Evolutionary conservation across 2,888 invertebrate species (phyloP), one percentile per base, ranked within the genome.

Genomic region (Drosophila seclusa): DNA sequence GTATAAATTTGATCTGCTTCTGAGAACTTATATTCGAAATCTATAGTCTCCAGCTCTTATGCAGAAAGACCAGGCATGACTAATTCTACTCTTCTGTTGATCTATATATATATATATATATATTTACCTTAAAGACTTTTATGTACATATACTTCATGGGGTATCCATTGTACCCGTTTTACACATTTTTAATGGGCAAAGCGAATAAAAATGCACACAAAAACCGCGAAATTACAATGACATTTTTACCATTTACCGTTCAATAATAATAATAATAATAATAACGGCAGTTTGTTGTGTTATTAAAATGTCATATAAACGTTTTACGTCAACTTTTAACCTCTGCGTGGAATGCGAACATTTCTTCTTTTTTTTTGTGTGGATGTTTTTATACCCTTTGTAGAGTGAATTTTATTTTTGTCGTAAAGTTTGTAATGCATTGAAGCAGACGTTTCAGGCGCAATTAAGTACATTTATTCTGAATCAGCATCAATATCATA

Each of bases 231-330:
- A 81, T 80, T 74, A 76, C 78, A 59, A 78, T 78, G 73, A 78
- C 78, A 88, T 89, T 79, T 76, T 69, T 48, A 54, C 40, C 67
- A 64, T 78, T 73, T 59, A 65, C 36, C 67, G 74, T 85, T 83
- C 84, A 84, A 85, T 87, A 87, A 55, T 29, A 57, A 88, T 85
- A 87, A 57, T 40, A 57, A 86, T 80, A 87, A 57, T 42, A 57
- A 80, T 87, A 87, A 76, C 85, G 86, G 73, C 83, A 80, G 81
- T 80, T 83, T 73, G 76, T 66, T 76, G 69, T 70, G 87, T 79
- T 87, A 87, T 87, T 89, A 89, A 87, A 89, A 84, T 89, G 85
- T 89, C 76, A 82, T 76, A 78, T 68, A 75, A 89, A 77, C 76
- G 74, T 82, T 83, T 82, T 73, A 76, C 68, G 75, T 73, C 77